A percentile compares a stretch with the other conserved stretches of the same genome.
Conservation (phyloP, 2,888 invertebrate species). For the Megaustenia siamemsis region DNA sequence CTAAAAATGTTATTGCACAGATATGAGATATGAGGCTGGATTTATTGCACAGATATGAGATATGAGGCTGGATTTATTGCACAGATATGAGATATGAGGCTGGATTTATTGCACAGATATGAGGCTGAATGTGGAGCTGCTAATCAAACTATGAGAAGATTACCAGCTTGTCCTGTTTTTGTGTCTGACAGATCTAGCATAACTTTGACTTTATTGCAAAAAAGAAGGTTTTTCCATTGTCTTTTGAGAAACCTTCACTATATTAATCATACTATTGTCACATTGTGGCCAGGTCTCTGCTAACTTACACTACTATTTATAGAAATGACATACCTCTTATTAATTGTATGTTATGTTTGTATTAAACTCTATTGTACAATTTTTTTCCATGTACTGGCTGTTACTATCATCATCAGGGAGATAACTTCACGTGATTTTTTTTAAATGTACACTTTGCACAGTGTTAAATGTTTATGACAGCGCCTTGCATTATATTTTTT, state of each 20-base stretch:
- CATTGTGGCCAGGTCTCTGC: not conserved
- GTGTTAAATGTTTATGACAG: slow-evolving; percentile 24
- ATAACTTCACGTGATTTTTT: slow-evolving; percentile 43
- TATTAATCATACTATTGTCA: not conserved
- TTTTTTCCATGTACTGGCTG: slow-evolving; percentile 37
- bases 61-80: too few species aligned
- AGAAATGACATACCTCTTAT: not conserved
- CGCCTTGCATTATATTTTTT: not conserved
- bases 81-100: too few species aligned
- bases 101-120: too few species aligned
- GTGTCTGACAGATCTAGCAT: too few species aligned
- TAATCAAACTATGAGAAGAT: too few species aligned
- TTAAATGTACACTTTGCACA: slow-evolving; percentile 9
- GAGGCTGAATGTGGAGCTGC: too few species aligned
- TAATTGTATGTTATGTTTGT: not conserved
- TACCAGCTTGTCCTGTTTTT: too few species aligned
- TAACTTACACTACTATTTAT: not conserved
- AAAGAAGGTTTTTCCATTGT: too few species aligned
- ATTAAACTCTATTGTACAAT: not conserved
- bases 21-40: too few species aligned
- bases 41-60: too few species aligned
- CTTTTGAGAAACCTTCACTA: not conserved
- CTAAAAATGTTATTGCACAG: too few species aligned
- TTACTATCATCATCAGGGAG: slow-evolving; percentile 36
- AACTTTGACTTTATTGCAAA: too few species aligned